phyloP scores from a whole-genome alignment of 2,888 invertebrate genomes.

The Papilio protenor region DNA sequence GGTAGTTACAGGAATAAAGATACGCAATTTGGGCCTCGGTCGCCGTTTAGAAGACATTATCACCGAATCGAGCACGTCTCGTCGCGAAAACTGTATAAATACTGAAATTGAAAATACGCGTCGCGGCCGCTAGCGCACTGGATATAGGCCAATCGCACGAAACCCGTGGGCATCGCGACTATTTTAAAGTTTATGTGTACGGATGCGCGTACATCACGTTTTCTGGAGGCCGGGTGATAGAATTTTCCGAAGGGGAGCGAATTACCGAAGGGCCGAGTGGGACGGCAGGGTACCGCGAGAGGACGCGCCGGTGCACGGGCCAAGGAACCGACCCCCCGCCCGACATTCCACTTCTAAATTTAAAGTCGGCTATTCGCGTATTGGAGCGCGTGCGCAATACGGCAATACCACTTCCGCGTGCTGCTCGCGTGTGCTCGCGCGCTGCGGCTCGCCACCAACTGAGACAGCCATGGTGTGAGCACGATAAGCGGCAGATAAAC shows the following conservation, averaged over 20 bases:
- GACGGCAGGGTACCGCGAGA: conserved; percentile 76
- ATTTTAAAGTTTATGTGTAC: conserved; percentile 67
- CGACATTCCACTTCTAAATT: conserved; percentile 82
- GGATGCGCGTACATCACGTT: conserved; percentile 69
- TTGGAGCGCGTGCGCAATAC: conserved; percentile 66
- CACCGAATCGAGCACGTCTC: conserved; percentile 60
- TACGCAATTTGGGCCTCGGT: conserved; percentile 77
- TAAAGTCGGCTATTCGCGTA: conserved; percentile 83
- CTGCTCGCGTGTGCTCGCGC: conserved; percentile 80
- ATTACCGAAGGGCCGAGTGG: conserved; percentile 77
- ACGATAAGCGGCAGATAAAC: conserved; percentile 69
- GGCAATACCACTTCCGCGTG: conserved; percentile 51
- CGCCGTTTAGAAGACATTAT: conserved; percentile 77
- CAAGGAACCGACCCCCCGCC: conserved; percentile 88
- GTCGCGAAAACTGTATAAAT: conserved; percentile 73
- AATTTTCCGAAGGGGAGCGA: conserved; percentile 61
- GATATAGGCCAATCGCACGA: conserved; percentile 80
- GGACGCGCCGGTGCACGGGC: conserved; percentile 87
- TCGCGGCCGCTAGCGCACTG: conserved; percentile 75
- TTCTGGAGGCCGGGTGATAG: conserved; percentile 62
- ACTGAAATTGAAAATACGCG: conserved; percentile 64
- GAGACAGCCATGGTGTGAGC: conserved; percentile 71
- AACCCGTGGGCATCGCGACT: conserved; percentile 72
- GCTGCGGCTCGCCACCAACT: conserved; percentile 79
- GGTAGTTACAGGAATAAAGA: conserved; percentile 77